phyloP scores from a whole-genome alignment of 1,140 invertebrate species.

The Anoplolepis gracilipes region DNA sequence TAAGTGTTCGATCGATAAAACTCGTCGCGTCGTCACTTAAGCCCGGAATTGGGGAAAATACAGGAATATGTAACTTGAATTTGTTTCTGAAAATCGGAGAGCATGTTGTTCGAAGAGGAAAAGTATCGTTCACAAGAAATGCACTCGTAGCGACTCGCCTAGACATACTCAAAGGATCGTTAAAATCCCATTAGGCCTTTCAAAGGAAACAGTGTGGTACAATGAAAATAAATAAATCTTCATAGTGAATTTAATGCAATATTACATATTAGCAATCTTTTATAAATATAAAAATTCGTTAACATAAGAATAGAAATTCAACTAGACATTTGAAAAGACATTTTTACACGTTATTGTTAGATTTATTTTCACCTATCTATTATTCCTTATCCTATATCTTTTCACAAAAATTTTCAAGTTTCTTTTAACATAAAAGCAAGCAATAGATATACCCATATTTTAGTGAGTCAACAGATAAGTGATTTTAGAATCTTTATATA shows the following conservation, averaged over 20 bases:
- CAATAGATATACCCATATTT: background rate
- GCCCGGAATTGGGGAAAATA: background rate
- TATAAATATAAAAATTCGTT: too few species aligned
- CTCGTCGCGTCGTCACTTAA: constrained; percentile 15
- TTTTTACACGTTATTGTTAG: too few species aligned
- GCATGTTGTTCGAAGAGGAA: background rate
- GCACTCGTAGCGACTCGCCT: background rate
- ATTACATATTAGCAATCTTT: too few species aligned
- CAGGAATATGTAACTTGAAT: background rate
- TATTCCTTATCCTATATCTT: too few species aligned
- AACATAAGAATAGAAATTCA: too few species aligned
- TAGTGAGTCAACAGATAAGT: background rate
- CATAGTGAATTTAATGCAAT: background rate
- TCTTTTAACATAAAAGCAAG: too few species aligned
- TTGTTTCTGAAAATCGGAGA: constrained; percentile 8
- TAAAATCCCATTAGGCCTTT: constrained; percentile 9
- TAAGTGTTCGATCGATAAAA: constrained; percentile 52
- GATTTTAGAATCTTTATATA: background rate
- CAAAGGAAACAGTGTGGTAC: background rate
- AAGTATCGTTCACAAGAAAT: background rate
- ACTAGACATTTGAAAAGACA: too few species aligned
- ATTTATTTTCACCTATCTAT: too few species aligned
- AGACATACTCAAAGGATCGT: background rate
- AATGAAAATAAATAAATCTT: background rate
- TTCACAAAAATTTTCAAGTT: too few species aligned